These are phyloP conservation scores for Rhopalosiphum nymphaeae DNA, from an alignment of 2,888 invertebrate species.

Conservation along the genomic window DNA sequence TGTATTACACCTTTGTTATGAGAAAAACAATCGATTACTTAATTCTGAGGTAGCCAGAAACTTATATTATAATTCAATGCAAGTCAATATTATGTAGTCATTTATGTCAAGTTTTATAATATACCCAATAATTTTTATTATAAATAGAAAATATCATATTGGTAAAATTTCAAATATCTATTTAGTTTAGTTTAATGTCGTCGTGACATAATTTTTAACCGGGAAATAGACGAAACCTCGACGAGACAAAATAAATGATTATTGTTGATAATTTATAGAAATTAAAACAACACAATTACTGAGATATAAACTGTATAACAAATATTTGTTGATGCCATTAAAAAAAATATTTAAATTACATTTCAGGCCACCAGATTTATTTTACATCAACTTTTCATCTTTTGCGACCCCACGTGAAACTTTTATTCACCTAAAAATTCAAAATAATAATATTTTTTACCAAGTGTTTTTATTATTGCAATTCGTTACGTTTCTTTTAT, in stretches of 20 bases:
- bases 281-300: neutral
- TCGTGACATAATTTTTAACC: neutral
- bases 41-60: neutral
- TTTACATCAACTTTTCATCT: neutral
- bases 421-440: constrained; percentile 16
- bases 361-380: neutral
- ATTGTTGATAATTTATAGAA: neutral
- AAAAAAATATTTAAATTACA: neutral
- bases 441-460: constrained; percentile 15
- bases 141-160: too few species aligned
- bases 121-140: too few species aligned
- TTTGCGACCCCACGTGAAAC: neutral
- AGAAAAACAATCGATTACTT: neutral
- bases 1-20: rapidly evolving
- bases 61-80: neutral
- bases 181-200: too few species aligned
- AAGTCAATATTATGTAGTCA: neutral
- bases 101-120: too few species aligned
- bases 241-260: neutral
- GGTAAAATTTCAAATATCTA: too few species aligned
- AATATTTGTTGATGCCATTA: neutral
- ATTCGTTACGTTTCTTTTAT: constrained; percentile 45
- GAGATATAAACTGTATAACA: neutral
- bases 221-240: too few species aligned
- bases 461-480: constrained; percentile 22